A percentile compares a stretch with the other conserved stretches of the same genome.
phyloP scores from a whole-genome alignment of 2,888 invertebrate species.

The Xestia xanthographa region DNA sequence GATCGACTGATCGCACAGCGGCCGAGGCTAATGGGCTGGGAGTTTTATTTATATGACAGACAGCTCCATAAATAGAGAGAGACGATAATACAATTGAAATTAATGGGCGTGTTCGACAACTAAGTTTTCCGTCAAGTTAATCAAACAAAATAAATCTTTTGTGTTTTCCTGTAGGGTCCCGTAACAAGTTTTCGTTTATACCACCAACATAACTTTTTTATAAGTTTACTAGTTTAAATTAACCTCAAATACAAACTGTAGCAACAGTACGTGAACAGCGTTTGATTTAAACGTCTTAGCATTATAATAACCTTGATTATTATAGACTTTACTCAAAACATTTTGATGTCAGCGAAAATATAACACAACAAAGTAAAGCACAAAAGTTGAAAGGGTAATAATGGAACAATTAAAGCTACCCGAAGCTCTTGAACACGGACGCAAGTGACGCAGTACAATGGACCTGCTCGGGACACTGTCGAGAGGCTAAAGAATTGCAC shows the following conservation, averaged over 20 bases:
- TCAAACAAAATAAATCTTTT: slow-evolving; percentile 67
- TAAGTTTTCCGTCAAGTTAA: slow-evolving; percentile 72
- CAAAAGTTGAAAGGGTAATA: slow-evolving; percentile 75
- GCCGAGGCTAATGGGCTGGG: slow-evolving; percentile 80
- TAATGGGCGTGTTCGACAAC: slow-evolving; percentile 78
- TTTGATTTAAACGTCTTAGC: slow-evolving; percentile 1
- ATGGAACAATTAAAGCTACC: slow-evolving; percentile 78
- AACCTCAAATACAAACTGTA: not conserved
- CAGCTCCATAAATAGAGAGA: slow-evolving; percentile 81
- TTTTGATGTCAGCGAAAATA: slow-evolving; percentile 71
- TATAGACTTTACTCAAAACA: slow-evolving; percentile 49
- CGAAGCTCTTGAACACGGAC: slow-evolving; percentile 77
- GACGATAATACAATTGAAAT: slow-evolving; percentile 82
- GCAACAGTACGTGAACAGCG: not conserved
- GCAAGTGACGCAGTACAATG: slow-evolving; percentile 72
- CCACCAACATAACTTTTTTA: slow-evolving; percentile 19
- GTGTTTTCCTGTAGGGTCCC: slow-evolving; percentile 62
- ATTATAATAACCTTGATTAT: not conserved
- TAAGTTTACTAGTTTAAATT: slow-evolving; percentile 18
- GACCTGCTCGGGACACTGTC: slow-evolving; percentile 74
- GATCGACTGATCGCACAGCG: slow-evolving; percentile 75
- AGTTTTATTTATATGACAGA: slow-evolving; percentile 86
- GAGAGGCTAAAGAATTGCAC: slow-evolving; percentile 76
- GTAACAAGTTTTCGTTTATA: slow-evolving; percentile 47
- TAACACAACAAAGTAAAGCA: slow-evolving; percentile 66